Percentiles rank a stretch among this genome's conserved stretches.
Conservation (phyloP, 2,113 vertebrate genomes). For the Sapayoa aenigma region DNA sequence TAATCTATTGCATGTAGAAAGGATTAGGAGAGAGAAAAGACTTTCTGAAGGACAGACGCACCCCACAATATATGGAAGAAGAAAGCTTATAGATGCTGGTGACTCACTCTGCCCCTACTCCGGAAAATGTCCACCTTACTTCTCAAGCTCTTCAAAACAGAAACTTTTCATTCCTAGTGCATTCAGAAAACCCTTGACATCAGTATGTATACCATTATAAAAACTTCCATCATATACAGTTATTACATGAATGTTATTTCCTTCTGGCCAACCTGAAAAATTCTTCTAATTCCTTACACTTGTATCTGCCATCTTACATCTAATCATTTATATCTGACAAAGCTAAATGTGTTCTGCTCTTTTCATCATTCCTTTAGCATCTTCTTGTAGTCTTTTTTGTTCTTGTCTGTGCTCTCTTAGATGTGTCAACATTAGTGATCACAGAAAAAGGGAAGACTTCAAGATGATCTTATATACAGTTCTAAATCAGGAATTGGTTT, state of each 20-base stretch:
- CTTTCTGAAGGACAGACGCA: background rate
- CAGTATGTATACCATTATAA: background rate
- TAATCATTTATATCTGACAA: background rate
- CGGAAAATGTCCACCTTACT: background rate
- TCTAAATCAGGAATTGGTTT: conserved; percentile 7
- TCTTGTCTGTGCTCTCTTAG: background rate
- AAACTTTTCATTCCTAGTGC: background rate
- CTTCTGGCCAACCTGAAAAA: conserved; percentile 10
- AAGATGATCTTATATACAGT: background rate
- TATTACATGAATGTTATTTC: conserved; percentile 1
- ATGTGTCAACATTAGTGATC: conserved; percentile 1
- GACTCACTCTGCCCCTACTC: background rate
- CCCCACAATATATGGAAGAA: background rate
- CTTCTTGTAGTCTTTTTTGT: background rate
- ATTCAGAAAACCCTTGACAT: background rate
- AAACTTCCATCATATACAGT: background rate
- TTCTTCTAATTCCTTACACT: background rate
- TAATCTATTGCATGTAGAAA: background rate
- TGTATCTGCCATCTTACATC: background rate
- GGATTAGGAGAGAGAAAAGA: background rate
- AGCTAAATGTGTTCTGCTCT: background rate
- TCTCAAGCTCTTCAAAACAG: background rate
- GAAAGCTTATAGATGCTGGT: background rate
- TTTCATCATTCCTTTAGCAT: conserved; percentile 2
- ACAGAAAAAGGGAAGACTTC: conserved; percentile 7